Percentiles rank a stretch among this genome's conserved stretches.
phyloP scores from a whole-genome alignment of 1,140 invertebrate genomes.

The Xylocopa sonorina region DNA sequence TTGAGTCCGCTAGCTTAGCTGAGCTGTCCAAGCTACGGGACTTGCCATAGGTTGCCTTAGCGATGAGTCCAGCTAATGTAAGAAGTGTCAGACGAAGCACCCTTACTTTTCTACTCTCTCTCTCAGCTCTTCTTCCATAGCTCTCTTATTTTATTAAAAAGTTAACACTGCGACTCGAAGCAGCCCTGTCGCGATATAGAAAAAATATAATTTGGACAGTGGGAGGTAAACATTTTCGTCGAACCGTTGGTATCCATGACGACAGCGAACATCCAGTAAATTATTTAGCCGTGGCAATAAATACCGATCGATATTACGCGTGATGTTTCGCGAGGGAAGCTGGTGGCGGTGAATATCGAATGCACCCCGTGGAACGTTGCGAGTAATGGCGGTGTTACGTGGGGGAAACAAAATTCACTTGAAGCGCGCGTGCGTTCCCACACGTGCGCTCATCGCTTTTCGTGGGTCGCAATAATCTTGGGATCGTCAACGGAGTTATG shows the following conservation, averaged over 20 bases:
- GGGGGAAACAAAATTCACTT: not conserved
- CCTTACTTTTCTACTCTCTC: too few relatives aligned
- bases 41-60: too few relatives aligned
- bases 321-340: not conserved
- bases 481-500: too few relatives aligned
- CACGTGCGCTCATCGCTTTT: not conserved
- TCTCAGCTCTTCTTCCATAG: too few relatives aligned
- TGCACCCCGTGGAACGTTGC: not conserved
- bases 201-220: too few relatives aligned
- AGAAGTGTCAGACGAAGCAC: too few relatives aligned
- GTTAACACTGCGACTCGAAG: too few relatives aligned
- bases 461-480: not conserved
- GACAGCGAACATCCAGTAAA: not conserved
- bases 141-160: too few relatives aligned
- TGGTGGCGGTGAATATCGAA: constrained; percentile 1
- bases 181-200: too few relatives aligned
- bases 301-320: not conserved
- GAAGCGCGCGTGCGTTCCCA: not conserved
- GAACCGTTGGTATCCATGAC: not conserved
- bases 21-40: too few relatives aligned
- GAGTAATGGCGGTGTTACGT: not conserved
- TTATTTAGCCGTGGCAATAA: constrained; percentile 28
- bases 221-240: constrained; percentile 15
- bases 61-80: too few relatives aligned
- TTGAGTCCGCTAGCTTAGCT: too few relatives aligned